Evolutionary conservation across 2,113 vertebrate species (phyloP), one percentile per base, ranked within the genome.

Genomic region (Tretioscincus oriximinensis): DNA sequence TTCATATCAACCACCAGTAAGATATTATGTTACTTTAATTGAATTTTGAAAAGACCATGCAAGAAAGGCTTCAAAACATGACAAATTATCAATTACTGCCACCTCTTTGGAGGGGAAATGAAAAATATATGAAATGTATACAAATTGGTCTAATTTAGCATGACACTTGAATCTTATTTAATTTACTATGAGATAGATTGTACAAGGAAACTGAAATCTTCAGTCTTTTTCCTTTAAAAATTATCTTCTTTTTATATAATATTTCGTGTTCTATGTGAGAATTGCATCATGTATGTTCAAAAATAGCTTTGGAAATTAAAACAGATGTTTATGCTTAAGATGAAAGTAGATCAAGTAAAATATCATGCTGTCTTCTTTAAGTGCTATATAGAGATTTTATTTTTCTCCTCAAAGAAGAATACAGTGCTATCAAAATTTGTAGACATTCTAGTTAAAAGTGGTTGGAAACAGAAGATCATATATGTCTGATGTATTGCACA

Each of bases 1-100:
- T 58, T 18, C 54, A 58, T 58, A 18, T 18, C 16, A 18, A 58
- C 11, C 54, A 58, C 54, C 14, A 58, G 18, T 58, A 58, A 58
- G 18, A 58, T 18, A 18, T 58, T 58, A 58, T 58, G 54, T 58
- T 51, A 51, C 14, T 9, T 51, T 60, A 73, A 73, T 81, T 68
- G 9, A 51, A 35, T 65, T 68, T 78, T 78, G 76, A 77, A 66
- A 29, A 47, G 14, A 73, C 54, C 28, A 66, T 51, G 65, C 35
- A 31, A 66, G 31, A 70, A 74, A 22, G 35, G 72, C 49, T 49
- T 81, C 47, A 73, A 66, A 75, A 75, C 20, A 47, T 73, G 54
- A 80, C 35, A 65, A 65, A n/a, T 21, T 67, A 81, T 67, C 64
- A 81, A 41, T 68, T 24, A 74, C 74, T 47, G 74, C 10, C 58